Evolutionary conservation across 2,797 vertebrate species (phyloP).

Genomic region (Stomatorhinus walkeri): DNA sequence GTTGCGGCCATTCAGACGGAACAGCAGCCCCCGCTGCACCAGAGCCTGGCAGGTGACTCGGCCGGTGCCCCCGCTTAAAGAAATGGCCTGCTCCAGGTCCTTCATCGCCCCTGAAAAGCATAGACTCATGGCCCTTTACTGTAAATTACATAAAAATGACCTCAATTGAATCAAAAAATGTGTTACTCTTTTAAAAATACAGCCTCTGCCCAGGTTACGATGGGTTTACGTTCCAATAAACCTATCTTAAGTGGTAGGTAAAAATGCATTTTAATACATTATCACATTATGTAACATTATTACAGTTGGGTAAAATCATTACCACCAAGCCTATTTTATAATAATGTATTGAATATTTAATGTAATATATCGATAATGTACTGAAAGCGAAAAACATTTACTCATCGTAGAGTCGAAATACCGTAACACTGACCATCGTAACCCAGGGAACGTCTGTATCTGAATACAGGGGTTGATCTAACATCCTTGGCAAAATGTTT

Average conservation of each 20-base stretch:
- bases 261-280: not conserved
- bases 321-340: not conserved
- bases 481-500: not conserved
- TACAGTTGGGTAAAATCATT: not conserved
- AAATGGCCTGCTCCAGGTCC: constrained; percentile 73
- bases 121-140: not conserved
- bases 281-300: no score
- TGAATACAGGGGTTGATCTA: not conserved
- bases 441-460: not conserved
- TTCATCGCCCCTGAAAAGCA: constrained; percentile 66
- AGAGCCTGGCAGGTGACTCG: constrained; percentile 72
- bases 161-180: not conserved
- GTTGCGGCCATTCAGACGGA: constrained; percentile 55
- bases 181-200: not conserved
- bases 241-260: not conserved
- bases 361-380: not conserved
- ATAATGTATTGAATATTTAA: not conserved
- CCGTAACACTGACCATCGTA: not conserved
- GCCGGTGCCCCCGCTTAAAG: constrained; percentile 64
- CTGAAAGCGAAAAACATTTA: not conserved
- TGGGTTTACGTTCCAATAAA: not conserved
- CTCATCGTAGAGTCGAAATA: not conserved
- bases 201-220: not conserved
- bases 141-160: not conserved
- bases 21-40: constrained; percentile 83